Evolutionary conservation across 2,113 vertebrate species (phyloP).

Genomic region (Reinhardtius hippoglossoides): DNA sequence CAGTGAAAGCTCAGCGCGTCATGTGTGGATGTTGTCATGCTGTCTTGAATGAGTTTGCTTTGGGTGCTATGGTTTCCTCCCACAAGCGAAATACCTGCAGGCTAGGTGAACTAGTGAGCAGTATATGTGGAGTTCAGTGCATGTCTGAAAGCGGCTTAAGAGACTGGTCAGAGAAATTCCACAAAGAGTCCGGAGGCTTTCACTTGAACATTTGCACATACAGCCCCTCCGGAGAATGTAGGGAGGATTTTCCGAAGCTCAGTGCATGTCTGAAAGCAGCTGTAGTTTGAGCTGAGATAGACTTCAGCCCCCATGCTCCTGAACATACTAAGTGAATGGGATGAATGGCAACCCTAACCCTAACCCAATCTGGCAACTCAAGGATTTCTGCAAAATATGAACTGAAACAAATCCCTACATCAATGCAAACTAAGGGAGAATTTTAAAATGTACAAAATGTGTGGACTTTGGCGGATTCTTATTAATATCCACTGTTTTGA

Average conservation of each 20-base stretch:
- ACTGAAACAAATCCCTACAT: not conserved
- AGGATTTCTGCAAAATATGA: not conserved
- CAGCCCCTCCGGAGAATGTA: too few species aligned
- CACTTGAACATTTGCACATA: too few species aligned
- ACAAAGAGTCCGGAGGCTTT: too few species aligned
- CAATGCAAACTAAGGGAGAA: not conserved
- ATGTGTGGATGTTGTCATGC: not conserved
- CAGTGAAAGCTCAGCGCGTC: too few species aligned
- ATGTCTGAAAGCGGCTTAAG: too few species aligned
- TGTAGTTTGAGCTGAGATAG: too few species aligned
- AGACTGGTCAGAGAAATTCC: too few species aligned
- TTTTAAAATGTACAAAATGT: not conserved
- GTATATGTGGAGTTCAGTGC: too few species aligned
- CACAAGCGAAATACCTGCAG: not conserved
- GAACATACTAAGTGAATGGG: not conserved
- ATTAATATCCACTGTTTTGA: not conserved
- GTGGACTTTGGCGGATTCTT: not conserved
- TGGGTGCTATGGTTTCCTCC: not conserved
- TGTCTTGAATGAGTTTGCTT: not conserved
- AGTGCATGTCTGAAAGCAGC: too few species aligned
- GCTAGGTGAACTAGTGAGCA: too few species aligned
- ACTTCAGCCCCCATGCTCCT: not conserved
- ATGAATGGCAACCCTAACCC: too few species aligned
- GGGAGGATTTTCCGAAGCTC: too few species aligned
- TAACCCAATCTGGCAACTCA: not conserved